phyloP scores from a whole-genome alignment of 2,113 vertebrate species.

The Aix galericulata region DNA sequence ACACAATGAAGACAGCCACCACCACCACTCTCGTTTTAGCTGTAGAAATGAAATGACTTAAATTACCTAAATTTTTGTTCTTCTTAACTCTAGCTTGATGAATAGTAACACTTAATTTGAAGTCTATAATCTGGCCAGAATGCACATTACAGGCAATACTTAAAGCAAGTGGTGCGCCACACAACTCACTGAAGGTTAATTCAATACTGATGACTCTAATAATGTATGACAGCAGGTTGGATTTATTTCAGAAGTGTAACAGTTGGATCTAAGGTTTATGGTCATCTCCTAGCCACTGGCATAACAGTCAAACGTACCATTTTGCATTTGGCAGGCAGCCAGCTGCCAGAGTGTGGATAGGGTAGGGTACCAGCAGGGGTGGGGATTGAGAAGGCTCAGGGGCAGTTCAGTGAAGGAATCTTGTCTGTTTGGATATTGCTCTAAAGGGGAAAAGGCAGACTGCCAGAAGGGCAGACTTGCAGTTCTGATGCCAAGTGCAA shows the following conservation, averaged over 20 bases:
- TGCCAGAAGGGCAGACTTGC: constrained; percentile 47
- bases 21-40: background rate
- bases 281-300: constrained; percentile 56
- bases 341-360: constrained; percentile 23
- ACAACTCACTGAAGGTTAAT: constrained; percentile 4
- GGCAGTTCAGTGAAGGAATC: constrained; percentile 42
- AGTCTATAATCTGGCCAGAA: background rate
- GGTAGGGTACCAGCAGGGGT: background rate
- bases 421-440: constrained; percentile 56
- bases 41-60: background rate
- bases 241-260: constrained; percentile 49
- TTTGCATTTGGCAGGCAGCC: constrained; percentile 53
- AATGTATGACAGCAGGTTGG: constrained; percentile 24
- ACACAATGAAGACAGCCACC: background rate
- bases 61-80: background rate
- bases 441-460: constrained; percentile 3
- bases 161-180: background rate
- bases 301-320: background rate
- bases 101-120: background rate
- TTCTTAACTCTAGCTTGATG: background rate
- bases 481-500: constrained; percentile 25
- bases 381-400: background rate
- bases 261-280: constrained; percentile 38
- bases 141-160: background rate
- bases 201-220: background rate